phyloP scores from a whole-genome alignment of 2,888 invertebrate genomes.

The Drosophila merina region DNA sequence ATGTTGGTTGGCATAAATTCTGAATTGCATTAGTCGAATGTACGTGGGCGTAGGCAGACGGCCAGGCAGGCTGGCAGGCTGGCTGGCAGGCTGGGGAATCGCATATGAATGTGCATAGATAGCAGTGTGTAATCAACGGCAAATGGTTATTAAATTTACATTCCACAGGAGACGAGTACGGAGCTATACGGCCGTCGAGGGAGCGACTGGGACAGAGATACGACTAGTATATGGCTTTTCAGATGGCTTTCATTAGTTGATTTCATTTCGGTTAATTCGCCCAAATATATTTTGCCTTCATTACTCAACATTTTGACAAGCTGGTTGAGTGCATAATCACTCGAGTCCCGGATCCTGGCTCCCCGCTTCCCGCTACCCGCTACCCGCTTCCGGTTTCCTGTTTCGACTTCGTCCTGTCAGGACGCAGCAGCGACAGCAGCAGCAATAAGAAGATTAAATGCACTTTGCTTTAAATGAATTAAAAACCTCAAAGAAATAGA shows the following conservation, averaged over 20 bases:
- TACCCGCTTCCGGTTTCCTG: background rate
- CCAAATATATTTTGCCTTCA: conserved; percentile 48
- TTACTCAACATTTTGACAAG: conserved; percentile 29
- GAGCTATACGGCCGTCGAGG: conserved; percentile 27
- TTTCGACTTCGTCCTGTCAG: background rate
- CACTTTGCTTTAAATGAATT: conserved; percentile 32
- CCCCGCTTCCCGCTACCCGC: background rate
- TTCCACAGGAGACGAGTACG: conserved; percentile 23
- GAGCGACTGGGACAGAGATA: background rate
- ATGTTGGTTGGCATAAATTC: conserved; percentile 34
- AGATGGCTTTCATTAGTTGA: conserved; percentile 66
- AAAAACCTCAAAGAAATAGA: conserved; percentile 30
- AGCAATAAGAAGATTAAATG: conserved; percentile 41
- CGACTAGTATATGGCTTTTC: conserved; percentile 25
- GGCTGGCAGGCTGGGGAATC: too few species aligned
- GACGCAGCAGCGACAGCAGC: background rate
- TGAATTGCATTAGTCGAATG: conserved; percentile 59
- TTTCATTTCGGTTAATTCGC: conserved; percentile 66
- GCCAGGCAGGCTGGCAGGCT: too few species aligned
- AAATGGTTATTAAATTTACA: conserved; percentile 70
- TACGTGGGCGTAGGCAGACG: conserved; percentile 3
- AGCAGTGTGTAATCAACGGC: conserved; percentile 54
- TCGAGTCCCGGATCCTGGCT: too few species aligned
- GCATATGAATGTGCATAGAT: conserved; percentile 16
- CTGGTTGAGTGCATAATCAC: conserved; percentile 17